Conservation (phyloP, 2,797 vertebrate species). For the Mus spretus region DNA sequence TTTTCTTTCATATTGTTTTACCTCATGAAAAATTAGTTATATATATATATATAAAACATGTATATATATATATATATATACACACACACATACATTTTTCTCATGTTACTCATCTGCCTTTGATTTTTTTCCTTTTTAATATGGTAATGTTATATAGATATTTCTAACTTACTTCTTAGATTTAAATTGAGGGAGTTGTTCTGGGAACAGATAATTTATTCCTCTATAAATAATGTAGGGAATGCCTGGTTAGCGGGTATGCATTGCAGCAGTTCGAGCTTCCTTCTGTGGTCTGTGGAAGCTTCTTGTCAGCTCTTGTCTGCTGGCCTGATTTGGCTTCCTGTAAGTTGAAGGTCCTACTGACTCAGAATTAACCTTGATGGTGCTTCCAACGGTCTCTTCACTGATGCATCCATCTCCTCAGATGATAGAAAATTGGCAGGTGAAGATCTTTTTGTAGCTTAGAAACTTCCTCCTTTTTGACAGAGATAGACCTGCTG, state of each 20-base stretch:
- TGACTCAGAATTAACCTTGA: constrained; percentile 15
- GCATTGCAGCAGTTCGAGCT: not conserved
- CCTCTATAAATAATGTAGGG: constrained; percentile 67
- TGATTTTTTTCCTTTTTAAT: constrained; percentile 56
- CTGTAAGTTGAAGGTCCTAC: not conserved
- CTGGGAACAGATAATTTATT: constrained; percentile 59
- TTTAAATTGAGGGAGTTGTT: constrained; percentile 55
- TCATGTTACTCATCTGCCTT: not conserved
- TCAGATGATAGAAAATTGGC: constrained; percentile 41
- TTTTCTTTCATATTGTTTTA: constrained; percentile 40
- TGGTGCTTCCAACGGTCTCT: not conserved
- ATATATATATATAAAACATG: too few species aligned
- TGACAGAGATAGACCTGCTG: not conserved
- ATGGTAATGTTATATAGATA: constrained; percentile 42
- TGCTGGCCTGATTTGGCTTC: constrained; percentile 45
- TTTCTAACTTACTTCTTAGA: constrained; percentile 59
- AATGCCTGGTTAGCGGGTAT: not conserved
- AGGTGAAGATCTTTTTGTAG: constrained; percentile 7
- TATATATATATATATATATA: too few species aligned
- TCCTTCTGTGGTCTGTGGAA: constrained; percentile 45
- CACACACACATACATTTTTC: not conserved
- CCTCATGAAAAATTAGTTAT: not conserved
- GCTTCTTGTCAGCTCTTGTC: not conserved
- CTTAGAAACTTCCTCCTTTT: constrained; percentile 9
- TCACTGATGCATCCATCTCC: not conserved